These are phyloP conservation scores for Gambusia affinis DNA, from an alignment of 2,113 vertebrate species.

Conservation along the genomic window DNA sequence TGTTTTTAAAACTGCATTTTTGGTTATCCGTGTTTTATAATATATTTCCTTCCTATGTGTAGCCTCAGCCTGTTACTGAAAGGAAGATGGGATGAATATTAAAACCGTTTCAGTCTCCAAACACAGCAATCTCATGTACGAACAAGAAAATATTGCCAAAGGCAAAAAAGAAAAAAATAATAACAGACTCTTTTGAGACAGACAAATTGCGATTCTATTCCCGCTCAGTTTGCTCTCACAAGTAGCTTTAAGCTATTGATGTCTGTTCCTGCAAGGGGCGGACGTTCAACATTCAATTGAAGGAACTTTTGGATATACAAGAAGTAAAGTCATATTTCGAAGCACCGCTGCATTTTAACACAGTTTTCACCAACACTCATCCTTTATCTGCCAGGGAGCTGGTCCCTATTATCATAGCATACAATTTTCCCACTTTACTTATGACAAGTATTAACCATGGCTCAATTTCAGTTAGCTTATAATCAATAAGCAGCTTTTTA, in stretches of 20 bases:
- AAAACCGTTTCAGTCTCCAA: conserved; percentile 22
- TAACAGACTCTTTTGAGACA: conserved; percentile 38
- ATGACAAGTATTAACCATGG: background rate
- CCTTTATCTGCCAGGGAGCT: conserved; percentile 25
- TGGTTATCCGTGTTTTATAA: background rate
- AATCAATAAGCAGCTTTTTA: background rate
- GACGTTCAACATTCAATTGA: conserved; percentile 43
- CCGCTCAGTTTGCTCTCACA: conserved; percentile 37
- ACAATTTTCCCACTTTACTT: background rate
- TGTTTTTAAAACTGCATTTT: conserved; percentile 17
- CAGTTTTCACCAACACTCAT: background rate
- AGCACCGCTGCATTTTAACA: conserved; percentile 11
- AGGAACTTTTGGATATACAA: background rate
- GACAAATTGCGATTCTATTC: conserved; percentile 56
- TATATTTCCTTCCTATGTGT: conserved; percentile 14
- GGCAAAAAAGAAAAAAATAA: conserved; percentile 26
- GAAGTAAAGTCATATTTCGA: conserved; percentile 22
- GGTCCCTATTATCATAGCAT: conserved; percentile 1
- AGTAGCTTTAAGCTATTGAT: conserved; percentile 56
- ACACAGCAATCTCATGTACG: conserved; percentile 12
- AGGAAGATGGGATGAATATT: conserved; percentile 39
- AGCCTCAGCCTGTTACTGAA: conserved; percentile 21
- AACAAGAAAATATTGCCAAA: conserved; percentile 50
- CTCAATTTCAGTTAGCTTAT: background rate
- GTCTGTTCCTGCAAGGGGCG: conserved; percentile 39